Evolutionary conservation across 2,113 vertebrate genomes (phyloP).

Genomic region (Oceanodroma tethys): DNA sequence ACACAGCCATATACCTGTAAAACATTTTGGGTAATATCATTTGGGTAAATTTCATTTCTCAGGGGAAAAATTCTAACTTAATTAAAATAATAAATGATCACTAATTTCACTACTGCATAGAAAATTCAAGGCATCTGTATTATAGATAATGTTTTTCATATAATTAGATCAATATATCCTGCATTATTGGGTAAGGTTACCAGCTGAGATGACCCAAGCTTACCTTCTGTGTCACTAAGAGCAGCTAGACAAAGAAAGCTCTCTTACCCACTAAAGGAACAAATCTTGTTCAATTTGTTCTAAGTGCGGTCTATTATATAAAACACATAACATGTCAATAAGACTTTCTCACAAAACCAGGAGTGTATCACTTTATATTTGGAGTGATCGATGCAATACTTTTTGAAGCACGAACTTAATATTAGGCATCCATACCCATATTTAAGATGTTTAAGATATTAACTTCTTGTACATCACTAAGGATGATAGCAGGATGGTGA

Average conservation of each 20-base stretch:
- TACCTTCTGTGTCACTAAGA: background rate
- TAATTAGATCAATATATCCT: background rate
- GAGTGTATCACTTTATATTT: background rate
- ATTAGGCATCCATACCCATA: background rate
- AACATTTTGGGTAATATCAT: background rate
- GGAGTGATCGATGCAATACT: background rate
- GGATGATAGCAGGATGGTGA: background rate
- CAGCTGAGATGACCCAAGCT: background rate
- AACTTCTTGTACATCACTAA: background rate
- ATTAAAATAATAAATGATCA: background rate
- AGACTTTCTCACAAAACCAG: background rate
- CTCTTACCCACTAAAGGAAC: background rate
- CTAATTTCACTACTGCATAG: background rate
- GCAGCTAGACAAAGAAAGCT: background rate
- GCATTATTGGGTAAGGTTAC: background rate
- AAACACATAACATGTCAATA: background rate
- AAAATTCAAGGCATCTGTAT: background rate
- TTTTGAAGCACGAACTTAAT: background rate
- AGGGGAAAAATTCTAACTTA: fast-evolving
- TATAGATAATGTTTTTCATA: background rate
- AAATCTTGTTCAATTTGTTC: background rate
- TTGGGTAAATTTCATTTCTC: background rate
- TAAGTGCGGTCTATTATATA: background rate
- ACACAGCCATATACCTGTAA: background rate
- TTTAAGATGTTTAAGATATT: background rate